phyloP scores from a whole-genome alignment of 2,113 vertebrate species.

The Archilochus colubris region DNA sequence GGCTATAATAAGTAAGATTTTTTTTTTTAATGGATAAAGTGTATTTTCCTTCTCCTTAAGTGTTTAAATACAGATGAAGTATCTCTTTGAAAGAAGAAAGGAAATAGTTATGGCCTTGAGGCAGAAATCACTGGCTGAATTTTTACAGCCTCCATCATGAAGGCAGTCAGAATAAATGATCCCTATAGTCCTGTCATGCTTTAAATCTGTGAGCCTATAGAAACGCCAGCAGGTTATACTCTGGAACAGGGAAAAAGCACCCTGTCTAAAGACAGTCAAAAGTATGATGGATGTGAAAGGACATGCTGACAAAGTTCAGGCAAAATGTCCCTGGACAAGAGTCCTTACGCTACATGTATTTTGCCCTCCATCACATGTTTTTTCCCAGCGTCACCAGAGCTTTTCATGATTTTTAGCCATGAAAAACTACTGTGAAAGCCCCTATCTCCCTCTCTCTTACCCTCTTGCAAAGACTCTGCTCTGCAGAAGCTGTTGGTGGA shows the following conservation, averaged over 20 bases:
- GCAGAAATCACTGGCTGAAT: neutral
- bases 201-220: neutral
- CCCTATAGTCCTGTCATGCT: neutral
- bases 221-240: neutral
- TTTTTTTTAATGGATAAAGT: neutral
- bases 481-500: neutral
- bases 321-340: neutral
- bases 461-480: neutral
- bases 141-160: neutral
- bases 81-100: neutral
- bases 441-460: neutral
- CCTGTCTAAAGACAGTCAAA: neutral
- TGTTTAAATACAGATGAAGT: neutral
- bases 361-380: neutral
- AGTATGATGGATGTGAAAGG: accelerated
- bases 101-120: neutral
- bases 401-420: neutral
- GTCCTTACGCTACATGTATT: neutral
- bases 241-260: neutral
- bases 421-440: neutral
- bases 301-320: neutral
- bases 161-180: neutral
- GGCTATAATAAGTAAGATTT: neutral
- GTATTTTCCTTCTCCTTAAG: neutral
- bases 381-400: neutral